Evolutionary conservation across 1,140 invertebrate species (phyloP).

Genomic region (Formica exsecta): DNA sequence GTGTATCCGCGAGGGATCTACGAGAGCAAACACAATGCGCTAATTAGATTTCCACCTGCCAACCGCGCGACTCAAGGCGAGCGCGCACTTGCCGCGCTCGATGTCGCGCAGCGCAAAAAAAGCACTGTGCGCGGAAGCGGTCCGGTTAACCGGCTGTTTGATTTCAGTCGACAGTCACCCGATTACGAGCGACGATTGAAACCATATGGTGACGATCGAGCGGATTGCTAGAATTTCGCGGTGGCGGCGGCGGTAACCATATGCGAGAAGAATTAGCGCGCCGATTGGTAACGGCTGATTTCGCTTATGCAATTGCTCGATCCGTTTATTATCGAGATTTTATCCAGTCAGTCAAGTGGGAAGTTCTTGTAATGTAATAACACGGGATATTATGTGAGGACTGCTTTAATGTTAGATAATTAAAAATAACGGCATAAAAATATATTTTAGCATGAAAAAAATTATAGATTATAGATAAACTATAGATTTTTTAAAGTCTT

Average conservation of each 20-base stretch:
- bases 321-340: slow-evolving; percentile 47
- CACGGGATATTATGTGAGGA: not conserved
- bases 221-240: slow-evolving; percentile 29
- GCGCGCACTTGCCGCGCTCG: slow-evolving; percentile 14
- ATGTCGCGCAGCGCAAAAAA: slow-evolving; percentile 38
- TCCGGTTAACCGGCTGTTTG: slow-evolving; percentile 52
- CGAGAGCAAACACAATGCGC: slow-evolving; percentile 70
- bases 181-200: slow-evolving; percentile 47
- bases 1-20: slow-evolving; percentile 65
- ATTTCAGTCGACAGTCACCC: slow-evolving; percentile 39
- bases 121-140: slow-evolving; percentile 36
- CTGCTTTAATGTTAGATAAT: not conserved
- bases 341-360: not conserved
- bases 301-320: slow-evolving; percentile 39
- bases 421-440: not conserved
- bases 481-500: not conserved
- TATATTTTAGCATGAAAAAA: not conserved
- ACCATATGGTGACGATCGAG: slow-evolving; percentile 58
- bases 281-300: slow-evolving; percentile 38
- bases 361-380: slow-evolving; percentile 4
- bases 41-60: slow-evolving; percentile 77
- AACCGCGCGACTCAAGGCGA: slow-evolving; percentile 30
- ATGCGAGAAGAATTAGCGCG: slow-evolving; percentile 48
- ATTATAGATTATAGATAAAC: not conserved
- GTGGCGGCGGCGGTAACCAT: slow-evolving; percentile 21